A percentile compares a stretch with the other conserved stretches of the same genome.
Evolutionary conservation across 2,797 vertebrate species (phyloP).

Genomic region (Myioborus miniatus): DNA sequence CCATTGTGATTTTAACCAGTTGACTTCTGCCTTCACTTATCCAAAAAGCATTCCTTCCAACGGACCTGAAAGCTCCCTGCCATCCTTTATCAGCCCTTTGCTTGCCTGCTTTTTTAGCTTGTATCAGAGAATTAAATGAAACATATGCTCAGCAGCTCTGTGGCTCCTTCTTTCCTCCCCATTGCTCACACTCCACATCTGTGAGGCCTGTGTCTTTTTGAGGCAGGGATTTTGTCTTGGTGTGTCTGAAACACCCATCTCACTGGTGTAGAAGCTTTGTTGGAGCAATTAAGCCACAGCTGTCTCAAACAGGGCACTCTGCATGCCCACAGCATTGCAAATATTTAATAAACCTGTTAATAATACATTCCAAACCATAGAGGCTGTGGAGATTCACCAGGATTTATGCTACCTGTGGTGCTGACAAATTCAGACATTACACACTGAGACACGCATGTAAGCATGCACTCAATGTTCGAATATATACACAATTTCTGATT

Average conservation of each 20-base stretch:
- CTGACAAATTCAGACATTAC: background rate
- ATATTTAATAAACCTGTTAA: conserved; percentile 41
- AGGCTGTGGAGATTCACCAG: background rate
- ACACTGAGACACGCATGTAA: background rate
- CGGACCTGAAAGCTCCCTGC: background rate
- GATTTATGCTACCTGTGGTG: conserved; percentile 34
- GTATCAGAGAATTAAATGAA: background rate
- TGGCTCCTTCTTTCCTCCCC: background rate
- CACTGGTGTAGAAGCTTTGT: background rate
- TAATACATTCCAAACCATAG: conserved; percentile 1
- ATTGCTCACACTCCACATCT: accelerated
- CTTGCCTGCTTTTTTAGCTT: background rate
- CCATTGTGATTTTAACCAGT: background rate
- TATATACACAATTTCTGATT: conserved; percentile 9
- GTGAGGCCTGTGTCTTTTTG: background rate
- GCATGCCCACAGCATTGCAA: background rate
- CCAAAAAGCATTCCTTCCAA: background rate
- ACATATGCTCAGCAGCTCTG: background rate
- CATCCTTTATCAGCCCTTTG: background rate
- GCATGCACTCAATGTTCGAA: background rate
- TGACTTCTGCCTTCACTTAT: background rate
- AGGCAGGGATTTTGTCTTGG: background rate
- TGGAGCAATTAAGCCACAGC: background rate
- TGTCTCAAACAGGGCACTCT: background rate
- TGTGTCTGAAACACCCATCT: background rate